Evolutionary conservation across 2,888 invertebrate genomes (phyloP), one percentile per base, ranked within the genome.

Genomic region (Frankliniella fusca): DNA sequence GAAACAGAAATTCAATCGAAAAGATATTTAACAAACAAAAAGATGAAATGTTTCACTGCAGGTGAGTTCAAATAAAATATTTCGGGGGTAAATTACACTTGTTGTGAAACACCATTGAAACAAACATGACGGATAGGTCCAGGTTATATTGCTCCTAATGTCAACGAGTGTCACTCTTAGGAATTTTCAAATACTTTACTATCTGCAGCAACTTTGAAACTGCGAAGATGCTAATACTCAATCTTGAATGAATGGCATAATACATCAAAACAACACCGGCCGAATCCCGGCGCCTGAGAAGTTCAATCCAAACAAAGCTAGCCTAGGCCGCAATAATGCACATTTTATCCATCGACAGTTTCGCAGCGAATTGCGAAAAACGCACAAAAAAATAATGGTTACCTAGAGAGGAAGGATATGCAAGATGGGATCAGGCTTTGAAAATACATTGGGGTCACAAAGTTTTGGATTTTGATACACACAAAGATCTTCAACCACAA

Each of bases 261-360:
- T 12, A 8, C 27, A 27, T 76, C n/a, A 23, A 76, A 76, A 76
- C 70, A 9, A 12, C 12, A 70, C 12, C 23, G 12, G 23, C 70
- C 27, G 27, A 27, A 76, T 23, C 70, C 70, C 70, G 70, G 70
- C 70, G 27, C 70, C 70, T 76, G 23, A 5, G 27, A 76, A 27
- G 23, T 12, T 23, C 27, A 12, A 76, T 27, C 23, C 70, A 76
- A 76, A 76, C 70, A 76, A 76, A 76, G 70, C 70, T 76, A 76
- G 70, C 70, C 70, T 76, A 76, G 70, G 27, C 9, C 70, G 10
- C 27, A 76, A 12, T 27, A 5, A 27, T 27, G 27, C n/a, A n/a
- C 23, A 12, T 9, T 23, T 76, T 23, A 3, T 27, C 11, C 12
- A 3, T 10, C 27, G 23, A 9, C 27, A 12, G 12, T 8, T 9